These are phyloP conservation scores for Metellina segmentata DNA, from an alignment of 2,888 invertebrate genomes.

Conservation along the genomic window DNA sequence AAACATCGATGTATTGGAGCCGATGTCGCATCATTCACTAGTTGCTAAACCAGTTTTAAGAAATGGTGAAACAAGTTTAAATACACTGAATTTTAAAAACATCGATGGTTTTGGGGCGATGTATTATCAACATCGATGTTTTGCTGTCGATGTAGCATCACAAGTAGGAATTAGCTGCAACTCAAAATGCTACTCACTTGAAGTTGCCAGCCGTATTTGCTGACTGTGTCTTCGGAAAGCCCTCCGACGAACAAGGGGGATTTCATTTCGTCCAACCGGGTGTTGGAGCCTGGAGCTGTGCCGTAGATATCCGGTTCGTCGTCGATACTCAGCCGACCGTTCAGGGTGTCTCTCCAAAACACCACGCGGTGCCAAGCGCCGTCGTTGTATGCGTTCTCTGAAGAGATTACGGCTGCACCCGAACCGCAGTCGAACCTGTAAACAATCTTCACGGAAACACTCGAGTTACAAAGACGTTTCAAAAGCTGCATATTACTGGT, in stretches of 20 bases:
- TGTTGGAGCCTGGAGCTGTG: conserved; percentile 76
- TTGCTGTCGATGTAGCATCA: too few species aligned
- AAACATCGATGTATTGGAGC: too few species aligned
- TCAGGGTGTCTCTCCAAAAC: conserved; percentile 84
- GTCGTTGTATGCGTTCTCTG: conserved; percentile 85
- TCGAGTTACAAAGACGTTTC: neutral
- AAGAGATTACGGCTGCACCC: conserved; percentile 84
- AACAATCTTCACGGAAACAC: conserved; percentile 83
- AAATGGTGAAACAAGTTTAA: too few species aligned
- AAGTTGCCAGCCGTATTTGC: conserved; percentile 81
- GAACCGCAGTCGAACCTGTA: conserved; percentile 88
- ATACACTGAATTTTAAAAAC: too few species aligned
- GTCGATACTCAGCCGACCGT: conserved; percentile 87
- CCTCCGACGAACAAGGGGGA: conserved; percentile 92
- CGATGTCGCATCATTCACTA: too few species aligned
- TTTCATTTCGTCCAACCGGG: conserved; percentile 84
- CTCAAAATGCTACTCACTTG: conserved; percentile 79
- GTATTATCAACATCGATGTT: too few species aligned
- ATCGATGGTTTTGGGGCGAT: too few species aligned
- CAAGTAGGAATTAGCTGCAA: too few species aligned
- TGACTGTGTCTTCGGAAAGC: conserved; percentile 83
- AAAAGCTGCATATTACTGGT: too few species aligned
- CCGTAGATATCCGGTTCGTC: conserved; percentile 84
- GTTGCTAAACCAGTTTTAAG: too few species aligned
- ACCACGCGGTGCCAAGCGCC: conserved; percentile 89